A percentile compares a stretch with the other conserved stretches of the same genome.
These are phyloP conservation scores for Otis tarda DNA, from an alignment of 2,113 vertebrate species.

Conservation along the genomic window DNA sequence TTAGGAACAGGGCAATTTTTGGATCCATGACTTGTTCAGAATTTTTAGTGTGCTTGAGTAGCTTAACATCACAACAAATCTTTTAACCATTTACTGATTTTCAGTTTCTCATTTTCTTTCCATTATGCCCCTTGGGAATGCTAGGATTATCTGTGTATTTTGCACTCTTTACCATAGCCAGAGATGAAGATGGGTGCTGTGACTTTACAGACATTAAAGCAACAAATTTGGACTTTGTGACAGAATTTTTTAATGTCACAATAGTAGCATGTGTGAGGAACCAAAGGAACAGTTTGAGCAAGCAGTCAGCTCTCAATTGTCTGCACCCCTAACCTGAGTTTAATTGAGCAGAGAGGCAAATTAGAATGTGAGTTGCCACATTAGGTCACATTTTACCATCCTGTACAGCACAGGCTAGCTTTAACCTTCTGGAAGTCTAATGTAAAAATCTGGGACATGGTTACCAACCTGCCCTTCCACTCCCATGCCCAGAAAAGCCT, in stretches of 20 bases:
- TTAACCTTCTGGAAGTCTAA: background rate
- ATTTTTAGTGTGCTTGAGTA: background rate
- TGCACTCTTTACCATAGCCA: background rate
- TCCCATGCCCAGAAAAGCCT: background rate
- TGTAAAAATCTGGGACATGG: background rate
- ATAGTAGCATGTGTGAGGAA: background rate
- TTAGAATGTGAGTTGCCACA: background rate
- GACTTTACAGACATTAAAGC: background rate
- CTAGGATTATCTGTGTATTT: background rate
- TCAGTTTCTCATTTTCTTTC: background rate
- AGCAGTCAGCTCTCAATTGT: background rate
- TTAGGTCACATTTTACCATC: background rate
- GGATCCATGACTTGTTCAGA: background rate
- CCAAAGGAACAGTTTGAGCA: background rate
- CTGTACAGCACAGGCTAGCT: background rate
- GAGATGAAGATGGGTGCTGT: background rate
- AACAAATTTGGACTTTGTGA: background rate
- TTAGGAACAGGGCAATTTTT: background rate
- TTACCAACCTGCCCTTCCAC: background rate
- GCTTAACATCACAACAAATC: background rate
- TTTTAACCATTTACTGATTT: background rate
- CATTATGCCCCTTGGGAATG: accelerated
- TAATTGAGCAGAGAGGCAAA: background rate
- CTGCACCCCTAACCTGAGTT: background rate
- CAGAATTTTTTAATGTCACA: background rate